Evolutionary conservation across 2,113 vertebrate genomes (phyloP).

Genomic region (Grammatotria lemairii): DNA sequence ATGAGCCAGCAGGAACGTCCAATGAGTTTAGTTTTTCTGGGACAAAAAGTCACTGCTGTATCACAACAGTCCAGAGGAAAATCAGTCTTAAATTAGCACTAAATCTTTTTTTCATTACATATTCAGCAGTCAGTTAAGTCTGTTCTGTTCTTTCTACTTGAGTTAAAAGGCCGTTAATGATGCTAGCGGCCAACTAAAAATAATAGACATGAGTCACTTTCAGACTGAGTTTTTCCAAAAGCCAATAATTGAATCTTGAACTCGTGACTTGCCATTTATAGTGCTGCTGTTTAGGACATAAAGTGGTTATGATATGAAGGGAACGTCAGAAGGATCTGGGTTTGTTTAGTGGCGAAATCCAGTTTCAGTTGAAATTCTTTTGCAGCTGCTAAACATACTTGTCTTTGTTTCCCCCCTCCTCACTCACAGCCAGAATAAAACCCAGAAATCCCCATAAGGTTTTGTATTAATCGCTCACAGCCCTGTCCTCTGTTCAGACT

Average conservation of each 20-base stretch:
- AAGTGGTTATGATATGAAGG: not conserved
- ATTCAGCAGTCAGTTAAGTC: accelerated
- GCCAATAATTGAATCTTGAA: not conserved
- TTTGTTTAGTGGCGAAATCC: slow-evolving; percentile 7
- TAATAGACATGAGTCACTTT: accelerated
- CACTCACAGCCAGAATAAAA: not conserved
- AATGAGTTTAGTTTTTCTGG: not conserved
- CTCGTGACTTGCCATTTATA: not conserved
- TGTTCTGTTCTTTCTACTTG: accelerated
- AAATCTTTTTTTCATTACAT: not conserved
- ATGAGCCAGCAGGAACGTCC: not conserved
- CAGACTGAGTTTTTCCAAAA: accelerated
- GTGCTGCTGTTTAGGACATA: accelerated
- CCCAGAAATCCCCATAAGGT: not conserved
- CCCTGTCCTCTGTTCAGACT: not conserved
- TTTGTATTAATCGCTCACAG: accelerated
- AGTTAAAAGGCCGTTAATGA: not conserved
- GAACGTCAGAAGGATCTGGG: not conserved
- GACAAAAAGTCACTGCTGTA: not conserved
- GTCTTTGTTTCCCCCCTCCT: not conserved
- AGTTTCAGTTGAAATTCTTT: not conserved
- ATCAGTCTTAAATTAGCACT: accelerated
- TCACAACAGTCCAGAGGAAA: not conserved
- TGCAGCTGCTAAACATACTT: not conserved
- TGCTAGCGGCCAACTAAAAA: accelerated